Evolutionary conservation across 2,888 invertebrate genomes (phyloP), one percentile per base, ranked within the genome.

Genomic region (Melanchra persicariae): DNA sequence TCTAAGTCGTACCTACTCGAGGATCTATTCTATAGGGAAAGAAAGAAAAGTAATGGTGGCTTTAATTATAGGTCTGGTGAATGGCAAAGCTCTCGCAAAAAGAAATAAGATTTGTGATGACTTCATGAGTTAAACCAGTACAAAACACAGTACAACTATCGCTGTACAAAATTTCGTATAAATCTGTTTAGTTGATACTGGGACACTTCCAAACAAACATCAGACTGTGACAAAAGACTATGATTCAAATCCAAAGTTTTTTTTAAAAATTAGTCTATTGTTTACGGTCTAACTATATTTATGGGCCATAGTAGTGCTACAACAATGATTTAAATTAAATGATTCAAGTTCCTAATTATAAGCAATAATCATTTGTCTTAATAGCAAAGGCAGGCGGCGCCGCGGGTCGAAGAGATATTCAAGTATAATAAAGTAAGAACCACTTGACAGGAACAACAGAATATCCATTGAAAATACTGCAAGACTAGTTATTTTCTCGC

Each of bases 331-430:
- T 51, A 78, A 78, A 68, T 79, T 49, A 62, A 78, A 78, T 74
- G 40, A 68, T 69, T 45, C 52, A n/a, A 69, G 58, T 45, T 74
- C 40, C 65, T 79, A 78, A 78, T 78, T 78, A 78, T 65, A 55
- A 78, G 74, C 62, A 78, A 78, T 78, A 78, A 79, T 79, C 79
- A 74, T 78, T 78, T 78, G 78, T 78, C 74, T 78, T 69, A 79
- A 78, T 78, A 78, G 79, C 12, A 30, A 62, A 68, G 58, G 58
- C 68, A 65, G 40, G 77, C 74, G 74, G 79, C 65, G 79, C 74
- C 79, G 63, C 61, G 62, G 66, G 62, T 72, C 62, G n/a, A 62
- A n/a, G 52, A 19, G 57, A n/a, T 68, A 77, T 79, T 65, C 74
- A 74, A 69, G 62, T 74, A 69, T 78, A 65, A 79, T 78, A 78